Conservation (phyloP, 92 coral and sea anemone genomes). For the Parazoanthus darwini region DNA sequence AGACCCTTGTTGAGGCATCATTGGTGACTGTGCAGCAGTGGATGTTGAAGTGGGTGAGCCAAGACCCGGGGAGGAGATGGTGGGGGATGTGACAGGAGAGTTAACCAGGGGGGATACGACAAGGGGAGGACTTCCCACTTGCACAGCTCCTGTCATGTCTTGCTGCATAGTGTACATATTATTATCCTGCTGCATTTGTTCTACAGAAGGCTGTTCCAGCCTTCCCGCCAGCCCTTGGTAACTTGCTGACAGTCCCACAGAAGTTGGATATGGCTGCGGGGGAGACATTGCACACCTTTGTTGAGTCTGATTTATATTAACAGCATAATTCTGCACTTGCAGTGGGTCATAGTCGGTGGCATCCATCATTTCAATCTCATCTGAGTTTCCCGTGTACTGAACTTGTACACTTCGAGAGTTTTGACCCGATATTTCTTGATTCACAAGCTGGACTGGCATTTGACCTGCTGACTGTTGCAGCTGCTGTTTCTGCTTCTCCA, state of each 20-base stretch:
- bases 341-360: slow-evolving; percentile 50
- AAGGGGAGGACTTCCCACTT: slow-evolving; percentile 19
- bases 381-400: slow-evolving; percentile 35
- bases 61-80: slow-evolving; percentile 12
- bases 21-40: slow-evolving; percentile 1
- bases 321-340: slow-evolving; percentile 38
- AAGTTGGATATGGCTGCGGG: slow-evolving; percentile 15
- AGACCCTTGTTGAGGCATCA: slow-evolving; percentile 14
- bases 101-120: slow-evolving; percentile 20
- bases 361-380: slow-evolving; percentile 76
- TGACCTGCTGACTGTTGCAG: slow-evolving; percentile 7
- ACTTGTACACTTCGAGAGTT: not conserved
- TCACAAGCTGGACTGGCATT: slow-evolving; percentile 22
- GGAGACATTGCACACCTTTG: slow-evolving; percentile 36
- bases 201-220: slow-evolving; percentile 18
- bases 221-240: slow-evolving; percentile 2
- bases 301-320: slow-evolving; percentile 14
- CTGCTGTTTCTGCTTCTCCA: slow-evolving; percentile 25
- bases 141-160: slow-evolving; percentile 13
- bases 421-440: slow-evolving; percentile 10
- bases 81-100: slow-evolving; percentile 23
- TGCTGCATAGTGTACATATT: slow-evolving; percentile 28
- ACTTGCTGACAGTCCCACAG: slow-evolving; percentile 26
- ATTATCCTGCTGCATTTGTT: slow-evolving; percentile 33
- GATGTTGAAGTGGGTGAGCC: slow-evolving; percentile 3